Evolutionary conservation across 2,888 invertebrate species (phyloP), one percentile per base, ranked within the genome.

Genomic region (Diaphora mendica): DNA sequence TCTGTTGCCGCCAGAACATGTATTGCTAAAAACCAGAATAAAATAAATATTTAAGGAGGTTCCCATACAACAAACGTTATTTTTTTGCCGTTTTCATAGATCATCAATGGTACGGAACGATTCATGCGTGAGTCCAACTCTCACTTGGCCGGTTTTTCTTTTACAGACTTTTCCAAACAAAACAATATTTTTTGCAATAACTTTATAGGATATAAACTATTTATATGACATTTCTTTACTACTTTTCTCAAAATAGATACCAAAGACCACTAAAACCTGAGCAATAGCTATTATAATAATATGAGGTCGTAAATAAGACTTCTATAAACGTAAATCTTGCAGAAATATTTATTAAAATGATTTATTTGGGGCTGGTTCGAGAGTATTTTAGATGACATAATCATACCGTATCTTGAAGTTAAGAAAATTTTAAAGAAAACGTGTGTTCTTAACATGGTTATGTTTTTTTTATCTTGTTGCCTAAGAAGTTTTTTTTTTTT

Each of bases 291-390:
- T 33, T 26, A 64, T 55, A 68, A 70, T 33, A 20, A 64, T 55
- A 68, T 55, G 68, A 35, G n/a, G 35, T 68, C 68, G 55, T 68
- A 55, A 68, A 68, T 68, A 68, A 68, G 17, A 33, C n/a, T 3
- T 23, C 48, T 55, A 35, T 68, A 67, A 67, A 33, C 35, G n/a
- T 68, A 68, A 55, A 55, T 55, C 55, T 35, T 17, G 15, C 30
- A 17, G n/a, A 68, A 35, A n/a, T 51, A 68, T 42, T 33, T 70
- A 30, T n/a, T 15, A 30, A 44, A 33, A 64, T 30, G 23, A 35
- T 13, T 51, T 33, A 51, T 68, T 68, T 68, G n/a, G n/a, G 55
- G 35, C 35, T 68, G n/a, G 55, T 68, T 55, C n/a, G 35, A 35
- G 30, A 48, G 13, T 67, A 67, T 55, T 35, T 68, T 68, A 7